These are phyloP conservation scores for Pemphredon lugubris DNA, from an alignment of 2,888 invertebrate genomes.

Conservation along the genomic window DNA sequence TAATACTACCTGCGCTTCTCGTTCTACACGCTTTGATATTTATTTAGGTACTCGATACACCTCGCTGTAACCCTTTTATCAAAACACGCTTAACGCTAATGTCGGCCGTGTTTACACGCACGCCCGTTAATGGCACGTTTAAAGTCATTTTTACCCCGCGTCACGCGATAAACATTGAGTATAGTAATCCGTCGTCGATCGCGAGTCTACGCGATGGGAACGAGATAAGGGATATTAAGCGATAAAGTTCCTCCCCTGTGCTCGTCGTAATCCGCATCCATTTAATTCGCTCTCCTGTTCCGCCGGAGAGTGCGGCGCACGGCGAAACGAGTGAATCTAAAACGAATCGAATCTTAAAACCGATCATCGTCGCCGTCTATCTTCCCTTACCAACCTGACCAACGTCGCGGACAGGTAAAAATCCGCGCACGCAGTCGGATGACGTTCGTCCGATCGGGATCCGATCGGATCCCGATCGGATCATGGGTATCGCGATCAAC, in stretches of 20 bases:
- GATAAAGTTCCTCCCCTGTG: no score
- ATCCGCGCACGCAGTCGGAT: no score
- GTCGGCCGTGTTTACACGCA: constrained; percentile 6
- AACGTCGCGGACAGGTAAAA: not conserved
- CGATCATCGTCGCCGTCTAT: no score
- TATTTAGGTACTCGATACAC: constrained; percentile 29
- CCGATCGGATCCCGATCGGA: constrained; percentile 31
- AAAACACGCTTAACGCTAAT: constrained; percentile 8
- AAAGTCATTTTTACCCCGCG: not conserved
- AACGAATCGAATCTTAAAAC: no score
- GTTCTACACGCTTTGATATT: constrained; percentile 33
- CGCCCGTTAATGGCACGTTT: not conserved
- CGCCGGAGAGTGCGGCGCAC: no score
- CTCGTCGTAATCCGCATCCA: no score
- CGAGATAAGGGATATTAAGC: no score
- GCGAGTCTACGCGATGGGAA: no score
- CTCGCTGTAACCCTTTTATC: constrained; percentile 28
- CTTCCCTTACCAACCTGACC: no score
- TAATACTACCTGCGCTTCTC: constrained; percentile 41
- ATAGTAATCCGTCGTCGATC: no score
- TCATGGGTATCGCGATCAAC: constrained; percentile 40
- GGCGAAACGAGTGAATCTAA: no score
- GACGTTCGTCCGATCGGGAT: not conserved
- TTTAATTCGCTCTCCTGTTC: no score
- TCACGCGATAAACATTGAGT: not conserved